Percentiles rank a stretch among this genome's conserved stretches.
These are phyloP conservation scores for Phaonia tiefii DNA, from an alignment of 2,888 invertebrate species.

Conservation along the genomic window DNA sequence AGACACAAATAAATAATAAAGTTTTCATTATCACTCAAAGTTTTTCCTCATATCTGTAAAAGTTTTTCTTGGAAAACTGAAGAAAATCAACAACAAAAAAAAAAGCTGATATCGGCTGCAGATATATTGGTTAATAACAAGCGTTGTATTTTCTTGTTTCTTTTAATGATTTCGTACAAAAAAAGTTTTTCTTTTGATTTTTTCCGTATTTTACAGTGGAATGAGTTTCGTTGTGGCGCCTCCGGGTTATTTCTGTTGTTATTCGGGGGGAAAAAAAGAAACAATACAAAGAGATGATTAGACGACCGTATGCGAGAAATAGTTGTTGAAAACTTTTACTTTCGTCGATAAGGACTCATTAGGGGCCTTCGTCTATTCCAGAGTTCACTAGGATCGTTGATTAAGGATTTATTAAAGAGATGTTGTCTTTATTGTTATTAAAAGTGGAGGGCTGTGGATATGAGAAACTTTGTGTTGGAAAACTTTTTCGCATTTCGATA, in stretches of 20 bases:
- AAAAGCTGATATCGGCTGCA: neutral
- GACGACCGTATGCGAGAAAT: neutral
- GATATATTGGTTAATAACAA: slow-evolving; percentile 20
- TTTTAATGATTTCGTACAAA: neutral
- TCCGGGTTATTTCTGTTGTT: neutral
- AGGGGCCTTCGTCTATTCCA: neutral
- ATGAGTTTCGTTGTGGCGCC: neutral
- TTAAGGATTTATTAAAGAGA: slow-evolving; percentile 13
- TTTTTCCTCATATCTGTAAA: neutral
- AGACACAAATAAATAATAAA: slow-evolving; percentile 6
- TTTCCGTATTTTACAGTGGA: neutral
- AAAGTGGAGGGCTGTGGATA: too few species aligned
- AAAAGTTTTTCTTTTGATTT: slow-evolving; percentile 14
- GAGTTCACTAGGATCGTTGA: neutral
- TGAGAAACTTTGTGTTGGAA: neutral
- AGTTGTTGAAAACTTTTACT: neutral
- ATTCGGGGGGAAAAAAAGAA: neutral
- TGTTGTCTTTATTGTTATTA: neutral
- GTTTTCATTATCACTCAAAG: slow-evolving; percentile 18
- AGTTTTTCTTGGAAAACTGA: slow-evolving; percentile 4
- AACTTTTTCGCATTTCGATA: neutral
- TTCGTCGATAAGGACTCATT: slow-evolving; percentile 13
- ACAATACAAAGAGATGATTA: slow-evolving; percentile 17
- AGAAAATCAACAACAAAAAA: too few species aligned
- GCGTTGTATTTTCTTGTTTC: neutral